Conservation (phyloP, 1,140 invertebrate genomes). For the Cotesia vestalis region DNA sequence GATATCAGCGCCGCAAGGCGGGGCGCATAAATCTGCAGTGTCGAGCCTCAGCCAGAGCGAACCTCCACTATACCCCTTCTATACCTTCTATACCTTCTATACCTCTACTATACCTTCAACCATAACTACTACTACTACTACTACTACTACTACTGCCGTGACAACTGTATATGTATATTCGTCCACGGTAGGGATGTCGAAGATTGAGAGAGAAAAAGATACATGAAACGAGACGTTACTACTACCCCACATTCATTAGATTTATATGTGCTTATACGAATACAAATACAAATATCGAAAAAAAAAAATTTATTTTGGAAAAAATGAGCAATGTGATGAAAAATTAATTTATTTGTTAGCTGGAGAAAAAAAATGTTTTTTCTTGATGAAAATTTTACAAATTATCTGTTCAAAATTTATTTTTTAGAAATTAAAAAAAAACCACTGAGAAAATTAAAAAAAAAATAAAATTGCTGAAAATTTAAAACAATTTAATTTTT, state of each 20-base stretch:
- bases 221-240: background rate
- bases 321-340: background rate
- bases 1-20: conserved; percentile 65
- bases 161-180: background rate
- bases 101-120: background rate
- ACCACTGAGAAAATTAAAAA: too few relatives aligned
- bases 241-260: too few relatives aligned
- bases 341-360: background rate
- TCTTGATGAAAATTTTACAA: too few relatives aligned
- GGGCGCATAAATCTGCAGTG: conserved; percentile 65
- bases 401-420: too few relatives aligned
- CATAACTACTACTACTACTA: too few relatives aligned
- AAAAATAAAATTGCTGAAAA: too few relatives aligned
- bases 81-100: too few relatives aligned
- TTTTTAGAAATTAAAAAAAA: too few relatives aligned
- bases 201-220: conserved; percentile 24
- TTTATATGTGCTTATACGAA: too few relatives aligned
- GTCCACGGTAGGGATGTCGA: conserved; percentile 21
- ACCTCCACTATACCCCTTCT: background rate
- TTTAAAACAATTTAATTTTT: background rate
- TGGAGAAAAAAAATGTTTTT: too few relatives aligned
- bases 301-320: background rate
- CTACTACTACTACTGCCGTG: too few relatives aligned
- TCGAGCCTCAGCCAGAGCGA: conserved; percentile 29
- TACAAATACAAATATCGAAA: too few relatives aligned